phyloP scores from a whole-genome alignment of 2,888 invertebrate species.

The Hydraecia micacea region DNA sequence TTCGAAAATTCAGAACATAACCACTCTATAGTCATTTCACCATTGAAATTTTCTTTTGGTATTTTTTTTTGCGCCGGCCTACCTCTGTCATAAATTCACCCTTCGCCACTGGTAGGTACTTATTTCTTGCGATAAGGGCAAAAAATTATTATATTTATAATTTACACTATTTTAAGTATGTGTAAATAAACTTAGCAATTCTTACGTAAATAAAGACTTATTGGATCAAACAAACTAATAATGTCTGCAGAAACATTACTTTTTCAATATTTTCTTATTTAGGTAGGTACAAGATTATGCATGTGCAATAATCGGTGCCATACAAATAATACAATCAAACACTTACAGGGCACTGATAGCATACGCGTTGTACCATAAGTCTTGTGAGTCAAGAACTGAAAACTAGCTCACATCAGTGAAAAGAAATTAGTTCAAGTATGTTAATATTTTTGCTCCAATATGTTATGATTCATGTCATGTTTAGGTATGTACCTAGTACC shows the following conservation, averaged over 20 bases:
- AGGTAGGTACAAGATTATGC: neutral
- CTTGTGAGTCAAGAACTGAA: neutral
- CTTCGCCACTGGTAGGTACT: no score
- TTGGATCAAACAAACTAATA: no score
- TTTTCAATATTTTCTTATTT: slow-evolving; percentile 1
- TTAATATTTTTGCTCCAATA: neutral
- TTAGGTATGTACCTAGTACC: neutral
- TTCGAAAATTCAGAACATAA: no score
- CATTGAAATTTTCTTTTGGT: no score
- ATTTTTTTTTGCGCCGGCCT: no score
- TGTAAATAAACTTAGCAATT: neutral
- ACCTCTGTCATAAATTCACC: no score
- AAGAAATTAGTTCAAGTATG: neutral
- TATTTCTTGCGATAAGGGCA: neutral
- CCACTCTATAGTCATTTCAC: no score
- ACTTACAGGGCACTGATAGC: slow-evolving; percentile 22
- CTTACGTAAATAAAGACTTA: neutral
- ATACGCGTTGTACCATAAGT: slow-evolving; percentile 16
- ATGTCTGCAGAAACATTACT: neutral
- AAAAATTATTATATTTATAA: neutral
- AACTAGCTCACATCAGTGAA: neutral
- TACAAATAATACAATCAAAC: slow-evolving; percentile 9
- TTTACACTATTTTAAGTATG: neutral
- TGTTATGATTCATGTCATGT: neutral
- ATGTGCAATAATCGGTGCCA: neutral